phyloP scores from a whole-genome alignment of 2,113 vertebrate genomes.

The Thomomys bottae region DNA sequence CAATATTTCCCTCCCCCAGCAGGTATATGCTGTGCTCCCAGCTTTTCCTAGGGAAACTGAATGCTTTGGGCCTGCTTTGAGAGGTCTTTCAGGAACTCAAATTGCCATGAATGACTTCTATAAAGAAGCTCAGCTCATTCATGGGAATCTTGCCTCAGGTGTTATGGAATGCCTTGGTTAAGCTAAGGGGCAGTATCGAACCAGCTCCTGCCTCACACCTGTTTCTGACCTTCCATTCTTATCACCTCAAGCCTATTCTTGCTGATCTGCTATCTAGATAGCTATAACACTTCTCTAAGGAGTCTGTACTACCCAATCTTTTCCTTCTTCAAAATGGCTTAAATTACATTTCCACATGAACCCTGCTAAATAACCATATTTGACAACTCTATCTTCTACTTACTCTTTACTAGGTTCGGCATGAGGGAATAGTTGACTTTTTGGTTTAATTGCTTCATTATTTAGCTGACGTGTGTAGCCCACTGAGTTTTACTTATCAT shows the following conservation, averaged over 20 bases:
- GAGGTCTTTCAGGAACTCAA: background rate
- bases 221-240: background rate
- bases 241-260: background rate
- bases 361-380: background rate
- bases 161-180: background rate
- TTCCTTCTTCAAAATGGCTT: background rate
- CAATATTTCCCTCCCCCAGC: rapidly evolving
- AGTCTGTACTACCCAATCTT: background rate
- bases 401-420: background rate
- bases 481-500: background rate
- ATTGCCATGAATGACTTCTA: background rate
- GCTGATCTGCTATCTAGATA: background rate
- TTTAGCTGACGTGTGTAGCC: background rate
- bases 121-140: background rate
- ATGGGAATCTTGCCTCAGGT: background rate
- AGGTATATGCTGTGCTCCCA: background rate
- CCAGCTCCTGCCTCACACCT: background rate
- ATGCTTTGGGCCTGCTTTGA: background rate
- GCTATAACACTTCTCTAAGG: background rate
- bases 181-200: background rate
- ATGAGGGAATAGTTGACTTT: background rate
- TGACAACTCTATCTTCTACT: background rate
- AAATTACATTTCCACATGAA: constrained; percentile 11
- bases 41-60: background rate
- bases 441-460: background rate